Evolutionary conservation across 2,888 invertebrate species (phyloP), one percentile per base, ranked within the genome.

Genomic region (Synanthedon myopaeformis): DNA sequence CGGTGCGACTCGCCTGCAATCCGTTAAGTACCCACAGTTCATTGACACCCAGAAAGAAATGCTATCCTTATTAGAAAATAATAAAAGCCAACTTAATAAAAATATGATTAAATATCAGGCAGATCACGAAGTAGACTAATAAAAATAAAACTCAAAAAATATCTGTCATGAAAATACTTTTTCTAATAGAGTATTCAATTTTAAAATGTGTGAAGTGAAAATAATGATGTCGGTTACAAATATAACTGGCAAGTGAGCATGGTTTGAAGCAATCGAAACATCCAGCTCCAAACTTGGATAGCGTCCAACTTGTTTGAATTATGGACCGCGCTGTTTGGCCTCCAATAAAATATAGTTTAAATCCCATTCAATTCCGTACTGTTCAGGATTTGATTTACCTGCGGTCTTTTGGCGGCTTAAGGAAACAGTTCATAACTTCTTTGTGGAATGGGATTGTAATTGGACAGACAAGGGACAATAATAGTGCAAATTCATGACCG

Each of bases 281-380:
- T 59, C 62, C 48, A 54, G 53, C 52, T 61, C 58, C 60, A 53
- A 65, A 65, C 61, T 74, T 72, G 71, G 76, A 70, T 65, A 59
- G 61, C 56, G 51, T 65, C 72, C 75, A 76, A 73, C 64, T 70
- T 54, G 55, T 49, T 56, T 73, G 67, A 76, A 63, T 72, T 76
- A 74, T 69, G 56, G 59, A 57, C 57, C 57, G 58, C 60, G 55
- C 55, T 60, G 58, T 57, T 59, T 58, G 59, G 61, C 58, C 61
- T 58, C 56, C 59, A 66, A 72, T 72, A 72, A 71, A 74, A 69
- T 72, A 69, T 72, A 69, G 74, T 74, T 72, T 59, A 61, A 66
- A 69, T 66, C 69, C 65, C 61, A 62, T 62, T 66, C 67, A 63
- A 60, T 67, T 54, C 65, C 65, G 61, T 58, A 52, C 50, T 54